Conservation (phyloP, 92 coral and sea anemone species). For the Meandrina meandrites region DNA sequence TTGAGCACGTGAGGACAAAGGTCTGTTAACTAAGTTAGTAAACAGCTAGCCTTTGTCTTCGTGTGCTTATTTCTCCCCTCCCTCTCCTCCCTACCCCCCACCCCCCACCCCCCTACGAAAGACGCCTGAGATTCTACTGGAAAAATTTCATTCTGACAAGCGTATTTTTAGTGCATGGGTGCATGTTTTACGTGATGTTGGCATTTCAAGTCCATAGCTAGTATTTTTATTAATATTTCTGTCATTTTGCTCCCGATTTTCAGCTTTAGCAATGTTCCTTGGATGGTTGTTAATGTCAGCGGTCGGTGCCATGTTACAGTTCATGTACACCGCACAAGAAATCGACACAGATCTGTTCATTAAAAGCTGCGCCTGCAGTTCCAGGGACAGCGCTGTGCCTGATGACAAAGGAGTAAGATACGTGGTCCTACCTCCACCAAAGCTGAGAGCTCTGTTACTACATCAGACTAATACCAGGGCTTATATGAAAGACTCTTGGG, state of each 20-base stretch:
- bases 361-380: slow-evolving; percentile 57
- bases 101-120: no score
- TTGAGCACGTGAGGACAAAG: no score
- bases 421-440: slow-evolving; percentile 41
- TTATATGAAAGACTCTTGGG: slow-evolving; percentile 39
- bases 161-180: no score
- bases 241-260: neutral
- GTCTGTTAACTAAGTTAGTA: no score
- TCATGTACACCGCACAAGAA: slow-evolving; percentile 79
- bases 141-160: no score
- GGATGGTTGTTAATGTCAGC: slow-evolving; percentile 89
- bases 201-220: no score
- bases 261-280: slow-evolving; percentile 87
- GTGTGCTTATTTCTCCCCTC: no score
- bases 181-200: no score
- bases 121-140: no score
- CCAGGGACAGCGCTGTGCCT: neutral
- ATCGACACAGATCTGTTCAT: slow-evolving; percentile 67
- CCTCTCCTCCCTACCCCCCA: no score
- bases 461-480: slow-evolving; percentile 32
- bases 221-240: neutral
- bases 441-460: slow-evolving; percentile 28
- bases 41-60: no score
- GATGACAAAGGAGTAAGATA: slow-evolving; percentile 37
- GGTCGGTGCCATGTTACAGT: slow-evolving; percentile 84